Conservation (phyloP, 30 jellyfish, hydroid and myxozoan genomes). For the Aurelia aurita region DNA sequence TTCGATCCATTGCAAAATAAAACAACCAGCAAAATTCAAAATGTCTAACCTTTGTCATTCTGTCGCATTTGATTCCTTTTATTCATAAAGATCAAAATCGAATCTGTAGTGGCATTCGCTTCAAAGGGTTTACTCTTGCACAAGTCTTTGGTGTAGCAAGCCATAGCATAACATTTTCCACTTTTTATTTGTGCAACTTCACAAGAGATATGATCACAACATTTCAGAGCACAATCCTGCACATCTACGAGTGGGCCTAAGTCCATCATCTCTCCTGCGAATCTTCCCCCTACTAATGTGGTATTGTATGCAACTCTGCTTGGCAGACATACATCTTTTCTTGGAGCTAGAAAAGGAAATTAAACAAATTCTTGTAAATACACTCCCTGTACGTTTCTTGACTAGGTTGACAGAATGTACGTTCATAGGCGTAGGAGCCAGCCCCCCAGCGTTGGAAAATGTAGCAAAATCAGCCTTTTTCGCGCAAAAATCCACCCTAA, state of each 20-base stretch:
- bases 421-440: not conserved
- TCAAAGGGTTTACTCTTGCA: slow-evolving; percentile 64
- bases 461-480: too few species aligned
- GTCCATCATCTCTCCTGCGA: slow-evolving; percentile 97
- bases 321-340: slow-evolving; percentile 78
- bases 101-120: slow-evolving; percentile 9
- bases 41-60: slow-evolving; percentile 67
- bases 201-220: slow-evolving; percentile 91
- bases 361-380: not conserved
- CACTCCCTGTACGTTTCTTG: not conserved
- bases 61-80: slow-evolving; percentile 84
- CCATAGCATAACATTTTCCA: slow-evolving; percentile 83
- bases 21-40: not conserved
- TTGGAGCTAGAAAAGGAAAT: slow-evolving; percentile 43
- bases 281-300: slow-evolving; percentile 79
- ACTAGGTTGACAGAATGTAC: not conserved
- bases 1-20: too few species aligned
- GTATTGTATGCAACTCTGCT: slow-evolving; percentile 84
- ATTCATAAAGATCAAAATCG: slow-evolving; percentile 81
- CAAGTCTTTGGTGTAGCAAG: slow-evolving; percentile 82
- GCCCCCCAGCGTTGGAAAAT: too few species aligned
- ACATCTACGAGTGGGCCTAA: slow-evolving; percentile 79
- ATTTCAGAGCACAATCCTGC: slow-evolving; percentile 84
- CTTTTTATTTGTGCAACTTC: slow-evolving; percentile 84
- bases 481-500: too few species aligned